Conservation (phyloP, 2,888 invertebrate species). For the Melieria omissa region DNA sequence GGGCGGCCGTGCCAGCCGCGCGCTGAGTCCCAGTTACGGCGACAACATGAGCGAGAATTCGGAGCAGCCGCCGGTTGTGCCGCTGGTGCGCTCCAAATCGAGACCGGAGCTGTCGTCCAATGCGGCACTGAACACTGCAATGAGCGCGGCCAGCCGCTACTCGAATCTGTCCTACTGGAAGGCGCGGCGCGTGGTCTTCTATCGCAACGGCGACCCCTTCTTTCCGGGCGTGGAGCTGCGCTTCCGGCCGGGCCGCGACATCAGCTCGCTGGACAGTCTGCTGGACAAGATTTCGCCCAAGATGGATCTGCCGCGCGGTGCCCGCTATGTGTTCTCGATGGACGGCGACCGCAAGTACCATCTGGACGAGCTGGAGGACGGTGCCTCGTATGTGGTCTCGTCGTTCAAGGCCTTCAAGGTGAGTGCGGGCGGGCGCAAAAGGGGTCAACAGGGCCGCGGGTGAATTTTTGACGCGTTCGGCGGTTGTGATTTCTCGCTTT, state of each 20-base stretch:
- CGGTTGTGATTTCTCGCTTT: neutral
- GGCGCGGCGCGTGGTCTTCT: slow-evolving; percentile 87
- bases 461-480: neutral
- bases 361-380: slow-evolving; percentile 88
- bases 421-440: slow-evolving; percentile 56
- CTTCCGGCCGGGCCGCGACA: slow-evolving; percentile 89
- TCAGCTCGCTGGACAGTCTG: slow-evolving; percentile 85
- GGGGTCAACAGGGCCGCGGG: neutral
- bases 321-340: slow-evolving; percentile 91
- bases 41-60: slow-evolving; percentile 74
- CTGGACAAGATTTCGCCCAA: slow-evolving; percentile 88
- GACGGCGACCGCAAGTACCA: slow-evolving; percentile 87
- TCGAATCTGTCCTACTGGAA: slow-evolving; percentile 88
- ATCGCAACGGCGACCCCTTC: slow-evolving; percentile 93
- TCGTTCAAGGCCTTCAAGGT: slow-evolving; percentile 93
- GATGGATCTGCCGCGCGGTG: slow-evolving; percentile 88
- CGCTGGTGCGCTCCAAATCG: slow-evolving; percentile 65
- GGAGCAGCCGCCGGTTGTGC: slow-evolving; percentile 66
- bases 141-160: slow-evolving; percentile 73
- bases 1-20: slow-evolving; percentile 39
- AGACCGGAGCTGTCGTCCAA: slow-evolving; percentile 62
- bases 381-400: slow-evolving; percentile 93
- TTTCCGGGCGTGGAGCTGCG: slow-evolving; percentile 89
- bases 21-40: slow-evolving; percentile 46
- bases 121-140: slow-evolving; percentile 53